These are phyloP conservation scores for Periophthalmus magnuspinnatus DNA, from an alignment of 2,797 vertebrate genomes.

Conservation along the genomic window DNA sequence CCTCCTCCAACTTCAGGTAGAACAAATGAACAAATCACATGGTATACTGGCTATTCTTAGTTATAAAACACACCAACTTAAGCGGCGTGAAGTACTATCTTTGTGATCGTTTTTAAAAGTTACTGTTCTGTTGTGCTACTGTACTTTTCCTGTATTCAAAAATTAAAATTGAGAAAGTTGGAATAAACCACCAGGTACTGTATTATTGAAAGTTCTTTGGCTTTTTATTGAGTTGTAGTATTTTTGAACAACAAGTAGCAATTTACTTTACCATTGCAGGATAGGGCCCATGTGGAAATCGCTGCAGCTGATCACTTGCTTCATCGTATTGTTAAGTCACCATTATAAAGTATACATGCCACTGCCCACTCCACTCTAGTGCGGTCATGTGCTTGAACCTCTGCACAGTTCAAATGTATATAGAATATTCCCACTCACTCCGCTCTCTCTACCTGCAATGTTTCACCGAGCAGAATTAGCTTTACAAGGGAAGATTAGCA, in stretches of 20 bases:
- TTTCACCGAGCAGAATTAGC: constrained; percentile 28
- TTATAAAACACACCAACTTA: background rate
- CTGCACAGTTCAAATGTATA: constrained; percentile 35
- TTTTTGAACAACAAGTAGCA: too few species aligned
- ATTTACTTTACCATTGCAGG: background rate
- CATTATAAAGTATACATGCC: constrained; percentile 36
- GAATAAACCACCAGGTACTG: too few species aligned
- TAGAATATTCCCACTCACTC: constrained; percentile 12
- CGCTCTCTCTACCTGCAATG: constrained; percentile 25
- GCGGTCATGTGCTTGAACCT: constrained; percentile 9
- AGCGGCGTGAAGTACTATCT: too few species aligned
- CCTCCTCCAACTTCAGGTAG: constrained; percentile 17
- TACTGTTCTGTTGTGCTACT: too few species aligned
- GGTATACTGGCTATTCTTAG: background rate
- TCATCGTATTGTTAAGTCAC: constrained; percentile 21
- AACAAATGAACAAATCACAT: background rate
- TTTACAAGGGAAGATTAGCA: constrained; percentile 44
- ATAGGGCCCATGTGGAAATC: background rate
- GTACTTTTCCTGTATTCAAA: too few species aligned
- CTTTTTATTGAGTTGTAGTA: too few species aligned
- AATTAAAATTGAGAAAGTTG: too few species aligned
- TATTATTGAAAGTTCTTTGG: too few species aligned
- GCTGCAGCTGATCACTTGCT: background rate
- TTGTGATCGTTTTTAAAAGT: too few species aligned
- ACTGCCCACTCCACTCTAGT: constrained; percentile 25